phyloP scores from a whole-genome alignment of 1,140 invertebrate genomes.

The Drosophila erecta region DNA sequence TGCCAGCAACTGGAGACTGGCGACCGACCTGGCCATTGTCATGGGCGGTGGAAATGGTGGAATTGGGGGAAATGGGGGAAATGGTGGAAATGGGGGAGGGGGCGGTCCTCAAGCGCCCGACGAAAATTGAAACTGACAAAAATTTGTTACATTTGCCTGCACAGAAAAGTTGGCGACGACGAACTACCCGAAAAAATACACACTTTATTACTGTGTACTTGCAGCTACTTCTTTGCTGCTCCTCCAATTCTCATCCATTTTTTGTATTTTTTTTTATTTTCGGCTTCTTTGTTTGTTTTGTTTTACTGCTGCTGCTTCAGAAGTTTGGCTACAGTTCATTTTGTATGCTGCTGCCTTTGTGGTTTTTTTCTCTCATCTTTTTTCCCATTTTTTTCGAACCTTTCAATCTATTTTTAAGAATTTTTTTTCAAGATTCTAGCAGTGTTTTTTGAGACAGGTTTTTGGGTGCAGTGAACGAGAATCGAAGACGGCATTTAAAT shows the following conservation, averaged over 20 bases:
- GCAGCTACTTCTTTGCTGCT: constrained; percentile 48
- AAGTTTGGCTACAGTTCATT: constrained; percentile 74
- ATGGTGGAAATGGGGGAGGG: not conserved
- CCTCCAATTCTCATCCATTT: constrained; percentile 38
- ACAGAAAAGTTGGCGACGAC: constrained; percentile 62
- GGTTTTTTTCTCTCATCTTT: constrained; percentile 26
- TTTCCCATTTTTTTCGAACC: constrained; percentile 1
- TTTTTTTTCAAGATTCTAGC: constrained; percentile 25
- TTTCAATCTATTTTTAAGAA: constrained; percentile 34
- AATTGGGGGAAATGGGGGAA: not conserved
- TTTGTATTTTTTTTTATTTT: constrained; percentile 58
- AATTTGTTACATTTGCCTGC: constrained; percentile 81
- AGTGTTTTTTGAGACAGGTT: constrained; percentile 43
- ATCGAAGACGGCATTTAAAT: constrained; percentile 43
- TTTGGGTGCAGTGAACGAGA: constrained; percentile 50
- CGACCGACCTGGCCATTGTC: constrained; percentile 72
- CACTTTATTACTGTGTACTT: constrained; percentile 66
- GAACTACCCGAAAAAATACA: constrained; percentile 42
- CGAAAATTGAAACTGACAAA: constrained; percentile 83
- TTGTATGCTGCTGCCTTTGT: constrained; percentile 65
- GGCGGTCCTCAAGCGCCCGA: constrained; percentile 43
- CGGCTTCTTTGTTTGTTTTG: constrained; percentile 72
- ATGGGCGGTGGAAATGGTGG: constrained; percentile 40
- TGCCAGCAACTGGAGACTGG: constrained; percentile 68
- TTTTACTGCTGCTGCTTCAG: constrained; percentile 68